These are phyloP conservation scores for Eulithis prunata DNA, from an alignment of 2,888 invertebrate genomes.

Conservation along the genomic window DNA sequence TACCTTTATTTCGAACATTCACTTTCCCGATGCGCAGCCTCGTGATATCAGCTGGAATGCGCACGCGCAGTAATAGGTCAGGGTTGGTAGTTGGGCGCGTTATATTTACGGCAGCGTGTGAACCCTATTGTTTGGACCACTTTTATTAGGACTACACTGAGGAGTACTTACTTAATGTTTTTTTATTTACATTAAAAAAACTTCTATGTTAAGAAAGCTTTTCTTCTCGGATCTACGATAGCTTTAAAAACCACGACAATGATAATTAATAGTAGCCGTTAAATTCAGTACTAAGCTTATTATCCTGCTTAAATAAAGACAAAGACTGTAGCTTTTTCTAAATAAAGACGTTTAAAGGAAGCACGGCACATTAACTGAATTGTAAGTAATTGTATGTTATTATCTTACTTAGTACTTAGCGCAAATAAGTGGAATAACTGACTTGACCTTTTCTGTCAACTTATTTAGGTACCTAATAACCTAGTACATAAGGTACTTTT, in stretches of 20 bases:
- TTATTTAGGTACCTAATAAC: conserved; percentile 5
- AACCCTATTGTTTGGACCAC: conserved; percentile 51
- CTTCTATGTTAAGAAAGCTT: too few relatives aligned
- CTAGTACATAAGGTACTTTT: too few relatives aligned
- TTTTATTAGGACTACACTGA: not conserved
- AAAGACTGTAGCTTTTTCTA: conserved; percentile 18
- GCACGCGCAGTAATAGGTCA: conserved; percentile 48
- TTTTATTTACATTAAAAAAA: too few relatives aligned
- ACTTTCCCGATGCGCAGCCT: conserved; percentile 36
- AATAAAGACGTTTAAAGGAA: conserved; percentile 13
- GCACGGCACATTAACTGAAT: conserved; percentile 16
- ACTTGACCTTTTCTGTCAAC: conserved; percentile 26
- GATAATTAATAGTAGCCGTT: not conserved
- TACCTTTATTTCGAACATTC: conserved; percentile 27
- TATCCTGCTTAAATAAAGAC: conserved; percentile 12
- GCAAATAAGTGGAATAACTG: conserved; percentile 11
- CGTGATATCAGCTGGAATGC: conserved; percentile 41
- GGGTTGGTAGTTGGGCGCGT: conserved; percentile 45
- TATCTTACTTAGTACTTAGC: conserved; percentile 7
- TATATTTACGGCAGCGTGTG: conserved; percentile 51
- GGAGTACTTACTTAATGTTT: too few relatives aligned
- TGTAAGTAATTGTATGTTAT: conserved; percentile 17
- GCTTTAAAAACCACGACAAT: not conserved
- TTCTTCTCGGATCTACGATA: too few relatives aligned
- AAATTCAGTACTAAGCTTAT: conserved; percentile 12